phyloP scores from a whole-genome alignment of 2,113 vertebrate species.

The Syrmaticus mikado region DNA sequence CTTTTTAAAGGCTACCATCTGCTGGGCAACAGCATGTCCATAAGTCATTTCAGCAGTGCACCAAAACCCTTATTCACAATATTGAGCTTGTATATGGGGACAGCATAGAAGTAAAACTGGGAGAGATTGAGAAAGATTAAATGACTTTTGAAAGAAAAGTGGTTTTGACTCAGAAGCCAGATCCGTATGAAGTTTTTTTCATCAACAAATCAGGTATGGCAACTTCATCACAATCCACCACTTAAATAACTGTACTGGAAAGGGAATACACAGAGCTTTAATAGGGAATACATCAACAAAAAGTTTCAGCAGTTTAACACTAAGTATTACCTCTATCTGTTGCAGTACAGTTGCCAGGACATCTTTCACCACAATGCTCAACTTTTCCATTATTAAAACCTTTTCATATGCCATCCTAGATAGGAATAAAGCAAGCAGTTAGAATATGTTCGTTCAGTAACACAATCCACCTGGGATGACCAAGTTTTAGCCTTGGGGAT shows the following conservation, averaged over 20 bases:
- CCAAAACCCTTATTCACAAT: background rate
- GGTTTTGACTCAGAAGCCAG: constrained; percentile 68
- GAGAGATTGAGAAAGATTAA: background rate
- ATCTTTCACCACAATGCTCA: background rate
- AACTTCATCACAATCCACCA: constrained; percentile 39
- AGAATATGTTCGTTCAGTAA: background rate
- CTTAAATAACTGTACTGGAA: background rate
- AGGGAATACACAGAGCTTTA: background rate
- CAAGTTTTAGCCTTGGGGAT: background rate
- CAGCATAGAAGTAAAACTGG: background rate
- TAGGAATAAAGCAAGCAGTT: background rate
- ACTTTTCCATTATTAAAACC: background rate
- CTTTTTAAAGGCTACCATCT: background rate
- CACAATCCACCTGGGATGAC: background rate
- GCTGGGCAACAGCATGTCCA: background rate
- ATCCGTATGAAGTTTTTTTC: constrained; percentile 42
- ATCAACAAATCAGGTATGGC: constrained; percentile 62
- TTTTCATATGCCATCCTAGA: background rate
- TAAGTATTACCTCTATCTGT: background rate
- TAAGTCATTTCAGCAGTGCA: accelerated
- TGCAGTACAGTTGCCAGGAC: background rate
- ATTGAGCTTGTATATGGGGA: background rate
- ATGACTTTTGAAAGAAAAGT: background rate
- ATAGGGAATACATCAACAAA: background rate
- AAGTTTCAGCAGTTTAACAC: background rate